Percentiles rank a stretch among this genome's conserved stretches.
phyloP scores from a whole-genome alignment of 2,888 invertebrate species.

The Linnaemya vulpina region DNA sequence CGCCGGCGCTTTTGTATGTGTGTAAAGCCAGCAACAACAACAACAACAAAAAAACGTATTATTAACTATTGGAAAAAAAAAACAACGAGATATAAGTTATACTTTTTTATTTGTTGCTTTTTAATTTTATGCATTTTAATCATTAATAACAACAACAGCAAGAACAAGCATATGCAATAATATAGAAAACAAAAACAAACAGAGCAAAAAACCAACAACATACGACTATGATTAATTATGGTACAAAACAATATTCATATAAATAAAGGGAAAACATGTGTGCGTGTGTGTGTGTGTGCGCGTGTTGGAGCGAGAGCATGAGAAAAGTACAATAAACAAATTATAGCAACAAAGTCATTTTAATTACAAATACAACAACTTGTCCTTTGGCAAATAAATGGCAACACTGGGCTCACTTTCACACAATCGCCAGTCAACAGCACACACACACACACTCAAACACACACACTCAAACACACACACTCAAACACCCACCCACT shows the following conservation, averaged over 20 bases:
- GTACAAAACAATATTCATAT: conserved; percentile 38
- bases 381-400: conserved; percentile 66
- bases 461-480: not conserved
- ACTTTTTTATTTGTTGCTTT: conserved; percentile 48
- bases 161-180: not conserved
- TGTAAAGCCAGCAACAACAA: conserved; percentile 10
- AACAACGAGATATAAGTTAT: conserved; percentile 10
- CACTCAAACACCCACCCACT: not conserved
- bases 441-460: not conserved
- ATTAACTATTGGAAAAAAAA: conserved; percentile 58
- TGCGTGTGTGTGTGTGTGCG: not conserved
- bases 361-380: conserved; percentile 65
- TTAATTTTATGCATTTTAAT: conserved; percentile 70
- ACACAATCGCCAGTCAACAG: conserved; percentile 18
- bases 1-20: conserved; percentile 51
- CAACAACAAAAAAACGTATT: conserved; percentile 39
- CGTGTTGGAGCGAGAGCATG: not conserved
- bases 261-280: not conserved
- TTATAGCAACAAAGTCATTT: conserved; percentile 71
- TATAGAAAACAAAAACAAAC: too few species aligned
- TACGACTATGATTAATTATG: conserved; percentile 62
- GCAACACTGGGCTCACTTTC: conserved; percentile 11
- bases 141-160: conserved; percentile 67
- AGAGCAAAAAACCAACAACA: not conserved
- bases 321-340: conserved; percentile 69